A percentile compares a stretch with the other conserved stretches of the same genome.
These are phyloP conservation scores for Hetaerina americana DNA, from an alignment of 1,140 invertebrate species.

Conservation along the genomic window DNA sequence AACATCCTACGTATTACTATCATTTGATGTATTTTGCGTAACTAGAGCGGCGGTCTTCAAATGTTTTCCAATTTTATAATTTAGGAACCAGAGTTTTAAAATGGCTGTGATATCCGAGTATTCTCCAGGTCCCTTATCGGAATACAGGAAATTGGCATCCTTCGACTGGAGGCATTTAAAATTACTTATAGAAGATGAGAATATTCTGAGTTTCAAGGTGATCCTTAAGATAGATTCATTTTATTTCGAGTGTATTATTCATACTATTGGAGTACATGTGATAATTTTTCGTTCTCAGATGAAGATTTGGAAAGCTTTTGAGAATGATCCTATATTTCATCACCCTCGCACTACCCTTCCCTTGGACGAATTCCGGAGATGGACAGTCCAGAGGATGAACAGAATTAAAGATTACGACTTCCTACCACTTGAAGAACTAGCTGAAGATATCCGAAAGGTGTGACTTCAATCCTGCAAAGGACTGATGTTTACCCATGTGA, in stretches of 20 bases:
- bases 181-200: slow-evolving; percentile 18
- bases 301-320: slow-evolving; percentile 63
- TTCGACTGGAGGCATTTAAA: slow-evolving; percentile 42
- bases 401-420: slow-evolving; percentile 35
- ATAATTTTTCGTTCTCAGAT: slow-evolving; percentile 56
- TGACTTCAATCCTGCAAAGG: not conserved
- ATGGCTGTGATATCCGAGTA: slow-evolving; percentile 18
- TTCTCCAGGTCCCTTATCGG: slow-evolving; percentile 34
- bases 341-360: slow-evolving; percentile 38
- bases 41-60: too few relatives aligned
- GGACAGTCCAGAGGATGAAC: slow-evolving; percentile 31
- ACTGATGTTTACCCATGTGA: too few relatives aligned
- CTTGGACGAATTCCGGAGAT: slow-evolving; percentile 47
- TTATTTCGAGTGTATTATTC: too few relatives aligned
- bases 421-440: slow-evolving; percentile 31
- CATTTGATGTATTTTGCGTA: too few relatives aligned
- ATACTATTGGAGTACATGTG: too few relatives aligned
- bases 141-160: slow-evolving; percentile 35
- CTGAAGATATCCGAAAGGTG: slow-evolving; percentile 27
- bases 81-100: not conserved
- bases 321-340: slow-evolving; percentile 68
- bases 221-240: not conserved
- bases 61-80: too few relatives aligned
- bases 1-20: too few relatives aligned
- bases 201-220: slow-evolving; percentile 21